Evolutionary conservation across 2,888 invertebrate genomes (phyloP).

Genomic region (Lasioglossum leucozonium): DNA sequence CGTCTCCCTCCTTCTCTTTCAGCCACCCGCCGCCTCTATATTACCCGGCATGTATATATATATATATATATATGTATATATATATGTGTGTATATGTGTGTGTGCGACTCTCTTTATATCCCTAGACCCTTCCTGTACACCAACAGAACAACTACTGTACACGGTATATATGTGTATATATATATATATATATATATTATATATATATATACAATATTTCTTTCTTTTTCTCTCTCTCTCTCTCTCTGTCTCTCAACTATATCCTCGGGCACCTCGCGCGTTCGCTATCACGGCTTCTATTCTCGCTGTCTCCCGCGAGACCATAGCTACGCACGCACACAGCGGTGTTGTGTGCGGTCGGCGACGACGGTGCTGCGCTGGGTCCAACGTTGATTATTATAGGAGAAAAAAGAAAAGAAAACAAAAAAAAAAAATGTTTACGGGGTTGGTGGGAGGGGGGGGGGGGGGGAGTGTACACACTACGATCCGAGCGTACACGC

Average conservation of each 20-base stretch:
- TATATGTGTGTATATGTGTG: background rate
- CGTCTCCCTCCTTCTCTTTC: constrained; percentile 17
- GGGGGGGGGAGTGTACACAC: too few species aligned
- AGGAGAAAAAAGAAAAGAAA: constrained; percentile 13
- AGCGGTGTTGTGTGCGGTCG: too few species aligned
- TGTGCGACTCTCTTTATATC: background rate
- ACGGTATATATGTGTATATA: background rate
- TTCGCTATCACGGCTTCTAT: constrained; percentile 63
- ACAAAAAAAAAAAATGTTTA: background rate
- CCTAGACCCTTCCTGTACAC: constrained; percentile 1
- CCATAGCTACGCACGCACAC: constrained; percentile 67
- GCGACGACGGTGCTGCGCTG: constrained; percentile 52
- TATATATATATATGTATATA: too few species aligned
- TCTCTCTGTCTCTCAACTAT: background rate
- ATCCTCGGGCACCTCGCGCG: constrained; percentile 47
- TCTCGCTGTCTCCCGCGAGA: constrained; percentile 64
- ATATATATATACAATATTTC: background rate
- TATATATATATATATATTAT: background rate
- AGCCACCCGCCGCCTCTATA: constrained; percentile 5
- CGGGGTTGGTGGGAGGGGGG: too few species aligned
- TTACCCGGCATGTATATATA: too few species aligned
- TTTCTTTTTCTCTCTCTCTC: background rate
- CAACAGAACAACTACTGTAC: constrained; percentile 5
- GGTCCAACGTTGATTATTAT: constrained; percentile 35
- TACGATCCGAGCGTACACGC: background rate